A percentile compares a stretch with the other conserved stretches of the same genome.
Evolutionary conservation across 2,888 invertebrate species (phyloP).

Genomic region (Rhamnusium bicolor): DNA sequence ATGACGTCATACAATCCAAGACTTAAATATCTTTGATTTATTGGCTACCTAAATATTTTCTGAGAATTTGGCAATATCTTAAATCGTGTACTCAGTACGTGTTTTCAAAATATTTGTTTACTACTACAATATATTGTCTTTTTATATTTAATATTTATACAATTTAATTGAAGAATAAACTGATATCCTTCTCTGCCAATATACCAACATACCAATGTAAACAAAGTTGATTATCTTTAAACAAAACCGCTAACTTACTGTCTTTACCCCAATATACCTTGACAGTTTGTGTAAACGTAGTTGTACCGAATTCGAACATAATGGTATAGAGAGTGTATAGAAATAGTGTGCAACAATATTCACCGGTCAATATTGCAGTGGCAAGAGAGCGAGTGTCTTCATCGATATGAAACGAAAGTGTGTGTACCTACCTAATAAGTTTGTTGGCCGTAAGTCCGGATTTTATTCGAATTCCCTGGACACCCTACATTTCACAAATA

Average conservation of each 20-base stretch:
- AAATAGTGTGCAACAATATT: background rate
- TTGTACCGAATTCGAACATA: background rate
- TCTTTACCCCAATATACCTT: background rate
- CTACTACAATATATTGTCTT: too few species aligned
- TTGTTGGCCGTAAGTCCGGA: constrained; percentile 5
- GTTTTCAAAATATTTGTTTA: too few species aligned
- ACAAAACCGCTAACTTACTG: background rate
- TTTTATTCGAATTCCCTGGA: constrained; percentile 46
- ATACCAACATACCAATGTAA: background rate
- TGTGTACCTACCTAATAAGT: constrained; percentile 23
- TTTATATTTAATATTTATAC: too few species aligned
- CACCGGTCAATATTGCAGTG: background rate
- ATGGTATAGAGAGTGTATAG: background rate
- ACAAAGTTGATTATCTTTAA: background rate
- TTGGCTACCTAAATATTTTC: too few species aligned
- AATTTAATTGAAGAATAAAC: background rate
- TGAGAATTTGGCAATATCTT: too few species aligned
- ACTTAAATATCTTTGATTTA: too few species aligned
- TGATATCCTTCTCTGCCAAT: background rate
- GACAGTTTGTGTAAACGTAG: background rate
- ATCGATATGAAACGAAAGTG: constrained; percentile 17
- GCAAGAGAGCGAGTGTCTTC: background rate
- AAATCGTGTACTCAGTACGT: too few species aligned
- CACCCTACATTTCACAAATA: constrained; percentile 40
- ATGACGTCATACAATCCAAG: too few species aligned